Conservation (phyloP, 2,888 invertebrate species). For the Nephrotoma guestfalica region DNA sequence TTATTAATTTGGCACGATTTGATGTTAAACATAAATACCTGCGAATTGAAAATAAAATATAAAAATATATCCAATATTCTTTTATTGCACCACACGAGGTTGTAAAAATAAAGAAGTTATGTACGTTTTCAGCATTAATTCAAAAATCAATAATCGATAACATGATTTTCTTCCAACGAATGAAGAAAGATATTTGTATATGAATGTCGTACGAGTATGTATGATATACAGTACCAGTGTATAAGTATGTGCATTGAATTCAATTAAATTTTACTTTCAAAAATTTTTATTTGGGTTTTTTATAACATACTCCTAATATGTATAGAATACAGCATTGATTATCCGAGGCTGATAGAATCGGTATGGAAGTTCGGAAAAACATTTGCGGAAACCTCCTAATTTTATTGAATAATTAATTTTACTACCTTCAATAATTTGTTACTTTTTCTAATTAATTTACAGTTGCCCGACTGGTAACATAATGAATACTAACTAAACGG, state of each 20-base stretch:
- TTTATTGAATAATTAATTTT: no score
- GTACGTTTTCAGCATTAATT: not conserved
- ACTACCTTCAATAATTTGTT: no score
- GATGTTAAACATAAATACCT: not conserved
- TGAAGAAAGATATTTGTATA: not conserved
- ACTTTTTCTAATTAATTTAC: no score
- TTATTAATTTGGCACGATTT: not conserved
- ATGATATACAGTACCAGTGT: not conserved
- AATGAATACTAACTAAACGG: no score
- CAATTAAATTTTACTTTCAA: not conserved
- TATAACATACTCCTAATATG: not conserved
- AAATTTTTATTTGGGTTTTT: not conserved
- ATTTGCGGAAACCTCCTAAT: no score
- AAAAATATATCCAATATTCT: not conserved
- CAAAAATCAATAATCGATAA: not conserved
- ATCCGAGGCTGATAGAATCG: no score
- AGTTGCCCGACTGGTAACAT: no score
- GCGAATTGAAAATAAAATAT: not conserved
- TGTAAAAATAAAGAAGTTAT: not conserved
- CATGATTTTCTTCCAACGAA: not conserved
- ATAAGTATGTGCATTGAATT: not conserved
- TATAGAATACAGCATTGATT: no score
- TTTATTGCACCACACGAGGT: not conserved
- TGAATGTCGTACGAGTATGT: not conserved
- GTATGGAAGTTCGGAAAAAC: no score